A percentile compares a stretch with the other conserved stretches of the same genome.
Conservation (phyloP, 2,113 vertebrate genomes). For the Dolichallabes microphthalmus region DNA sequence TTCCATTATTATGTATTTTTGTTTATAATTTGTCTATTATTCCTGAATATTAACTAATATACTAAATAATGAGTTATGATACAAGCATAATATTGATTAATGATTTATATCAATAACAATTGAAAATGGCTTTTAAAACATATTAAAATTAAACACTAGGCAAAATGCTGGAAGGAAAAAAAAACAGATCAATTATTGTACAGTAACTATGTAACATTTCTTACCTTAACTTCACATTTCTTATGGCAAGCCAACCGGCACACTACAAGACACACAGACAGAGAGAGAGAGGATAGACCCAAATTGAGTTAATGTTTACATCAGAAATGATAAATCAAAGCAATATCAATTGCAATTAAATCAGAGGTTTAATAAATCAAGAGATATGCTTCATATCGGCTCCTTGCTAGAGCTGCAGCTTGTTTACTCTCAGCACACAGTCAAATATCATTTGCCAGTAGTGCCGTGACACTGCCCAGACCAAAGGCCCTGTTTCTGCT, state of each 20-base stretch:
- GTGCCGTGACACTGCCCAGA: conserved; percentile 36
- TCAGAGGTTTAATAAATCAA: conserved; percentile 33
- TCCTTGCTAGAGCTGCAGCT: conserved; percentile 46
- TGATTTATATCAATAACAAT: background rate
- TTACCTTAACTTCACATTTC: conserved; percentile 94
- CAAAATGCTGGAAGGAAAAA: background rate
- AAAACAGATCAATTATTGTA: background rate
- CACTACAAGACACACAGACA: conserved; percentile 65
- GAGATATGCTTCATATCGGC: conserved; percentile 44
- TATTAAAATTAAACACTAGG: background rate
- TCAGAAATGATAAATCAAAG: conserved; percentile 30
- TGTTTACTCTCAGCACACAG: conserved; percentile 62
- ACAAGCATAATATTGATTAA: background rate
- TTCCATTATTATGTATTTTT: background rate
- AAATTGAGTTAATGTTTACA: conserved; percentile 25
- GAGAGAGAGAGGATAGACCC: conserved; percentile 5
- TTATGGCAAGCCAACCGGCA: conserved; percentile 87
- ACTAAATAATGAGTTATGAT: background rate
- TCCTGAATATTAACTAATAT: background rate
- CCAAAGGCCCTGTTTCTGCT: conserved; percentile 33
- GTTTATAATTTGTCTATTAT: background rate
- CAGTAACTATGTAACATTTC: conserved; percentile 46
- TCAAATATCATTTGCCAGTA: conserved; percentile 58
- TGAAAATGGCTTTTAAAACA: background rate
- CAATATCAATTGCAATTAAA: conserved; percentile 35